These are phyloP conservation scores for Arrhopalites spinosus DNA, from an alignment of 2,888 invertebrate species.

Conservation along the genomic window DNA sequence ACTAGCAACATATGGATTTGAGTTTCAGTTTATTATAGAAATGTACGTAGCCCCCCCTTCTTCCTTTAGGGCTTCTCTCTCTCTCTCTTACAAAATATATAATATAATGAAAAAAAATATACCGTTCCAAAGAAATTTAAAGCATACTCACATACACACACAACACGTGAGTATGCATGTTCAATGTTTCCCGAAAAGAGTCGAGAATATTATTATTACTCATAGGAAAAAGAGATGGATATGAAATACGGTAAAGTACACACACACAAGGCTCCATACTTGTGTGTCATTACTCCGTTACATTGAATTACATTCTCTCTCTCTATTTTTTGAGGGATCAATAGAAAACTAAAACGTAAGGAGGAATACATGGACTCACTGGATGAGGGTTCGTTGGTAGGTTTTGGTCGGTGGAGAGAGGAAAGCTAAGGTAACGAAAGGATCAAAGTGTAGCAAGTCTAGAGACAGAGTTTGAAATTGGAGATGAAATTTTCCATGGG, in stretches of 20 bases:
- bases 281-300: conserved; percentile 25
- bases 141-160: neutral
- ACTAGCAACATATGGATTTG: conserved; percentile 26
- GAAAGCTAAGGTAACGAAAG: conserved; percentile 39
- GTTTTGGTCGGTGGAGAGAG: conserved; percentile 22
- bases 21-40: conserved; percentile 40
- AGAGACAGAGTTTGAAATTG: conserved; percentile 46
- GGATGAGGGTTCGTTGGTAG: conserved; percentile 39
- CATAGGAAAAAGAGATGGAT: too few species aligned
- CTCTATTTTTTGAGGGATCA: too few species aligned
- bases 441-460: conserved; percentile 43
- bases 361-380: conserved; percentile 9
- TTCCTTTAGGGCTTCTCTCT: conserved; percentile 27
- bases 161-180: conserved; percentile 12
- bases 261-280: neutral
- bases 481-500: conserved; percentile 47
- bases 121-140: neutral
- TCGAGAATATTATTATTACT: too few species aligned
- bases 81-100: conserved; percentile 2
- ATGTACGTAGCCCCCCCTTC: conserved; percentile 4
- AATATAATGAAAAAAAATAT: conserved; percentile 18
- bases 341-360: conserved; percentile 42
- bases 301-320: conserved; percentile 33
- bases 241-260: conserved; percentile 4
- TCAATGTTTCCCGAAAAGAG: too few species aligned